Percentiles rank a stretch among this genome's conserved stretches.
These are phyloP conservation scores for Netelia melanura DNA, from an alignment of 2,888 invertebrate genomes.

Conservation along the genomic window DNA sequence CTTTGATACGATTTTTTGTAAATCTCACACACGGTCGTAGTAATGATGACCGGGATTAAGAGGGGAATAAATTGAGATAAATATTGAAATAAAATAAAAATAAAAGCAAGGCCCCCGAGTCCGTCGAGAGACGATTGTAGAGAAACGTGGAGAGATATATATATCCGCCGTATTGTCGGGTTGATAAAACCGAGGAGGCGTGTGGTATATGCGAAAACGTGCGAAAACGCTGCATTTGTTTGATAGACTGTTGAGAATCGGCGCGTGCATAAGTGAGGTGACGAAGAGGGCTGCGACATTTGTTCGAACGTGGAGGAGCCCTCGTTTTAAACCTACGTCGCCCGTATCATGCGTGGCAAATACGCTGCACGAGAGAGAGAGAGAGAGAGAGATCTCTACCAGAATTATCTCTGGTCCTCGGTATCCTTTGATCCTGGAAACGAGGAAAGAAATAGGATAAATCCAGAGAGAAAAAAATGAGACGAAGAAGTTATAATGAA, in stretches of 20 bases:
- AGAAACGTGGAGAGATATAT: not conserved
- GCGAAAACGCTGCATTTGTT: constrained; percentile 39
- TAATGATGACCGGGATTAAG: constrained; percentile 7
- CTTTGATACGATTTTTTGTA: constrained; percentile 69
- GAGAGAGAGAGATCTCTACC: constrained; percentile 51
- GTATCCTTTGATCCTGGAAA: constrained; percentile 27
- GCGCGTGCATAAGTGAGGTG: constrained; percentile 46
- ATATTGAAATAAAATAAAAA: not conserved
- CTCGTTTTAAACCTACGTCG: not conserved
- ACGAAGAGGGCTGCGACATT: constrained; percentile 25
- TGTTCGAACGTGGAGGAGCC: constrained; percentile 32
- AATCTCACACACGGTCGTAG: constrained; percentile 60
- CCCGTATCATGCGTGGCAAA: not conserved
- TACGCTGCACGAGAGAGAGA: not conserved
- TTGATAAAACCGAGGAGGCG: constrained; percentile 23
- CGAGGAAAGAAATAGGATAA: constrained; percentile 47
- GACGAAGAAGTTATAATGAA: constrained; percentile 59
- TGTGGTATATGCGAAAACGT: constrained; percentile 6
- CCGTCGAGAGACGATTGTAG: constrained; percentile 25
- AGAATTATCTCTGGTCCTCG: constrained; percentile 47
- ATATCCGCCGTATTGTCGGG: not conserved
- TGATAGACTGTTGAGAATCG: constrained; percentile 63
- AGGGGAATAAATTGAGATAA: constrained; percentile 19
- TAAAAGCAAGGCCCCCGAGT: constrained; percentile 19
- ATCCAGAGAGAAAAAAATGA: constrained; percentile 41